Evolutionary conservation across 2,888 invertebrate genomes (phyloP), one percentile per base, ranked within the genome.

Genomic region (Anaspis maculata): DNA sequence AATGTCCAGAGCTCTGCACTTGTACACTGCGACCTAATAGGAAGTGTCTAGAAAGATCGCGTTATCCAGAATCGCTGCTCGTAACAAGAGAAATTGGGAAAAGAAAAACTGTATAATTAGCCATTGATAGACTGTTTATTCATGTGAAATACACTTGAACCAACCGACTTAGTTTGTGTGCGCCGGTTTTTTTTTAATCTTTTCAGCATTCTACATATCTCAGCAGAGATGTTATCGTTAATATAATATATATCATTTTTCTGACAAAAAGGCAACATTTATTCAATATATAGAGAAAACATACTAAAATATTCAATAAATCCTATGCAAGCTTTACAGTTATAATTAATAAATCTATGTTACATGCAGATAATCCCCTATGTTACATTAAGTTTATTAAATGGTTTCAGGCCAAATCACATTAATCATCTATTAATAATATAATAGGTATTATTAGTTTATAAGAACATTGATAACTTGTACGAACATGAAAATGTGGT

Each of bases 251-350:
- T n/a, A n/a, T n/a, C n/a, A 39, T 32, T 36, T 32, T 34, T 50
- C 45, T 54, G 57, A 61, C 57, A 58, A 56, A 59, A 61, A 61
- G 60, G 61, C 61, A 61, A 62, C 61, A 62, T 61, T 61, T 55
- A 61, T 52, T 52, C 50, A 44, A 51, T 49, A 52, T 52, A 56
- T 57, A 54, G 54, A 57, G 56, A 59, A 59, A 61, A 54, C 59
- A 58, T 61, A 59, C 58, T 59, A 61, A 61, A 61, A 60, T 56
- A 57, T 56, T 53, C 55, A 53, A 56, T 57, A 59, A 59, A 59
- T 47, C 55, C 61, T 62, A 61, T 61, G 58, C 56, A 61, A 61
- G 60, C 59, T 59, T 59, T 57, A 55, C 55, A 57, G 47, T 56
- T 54, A 54, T 41, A n/a, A n/a, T n/a, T n/a, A n/a, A n/a, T n/a